Conservation (phyloP, 2,797 vertebrate genomes). For the Xyrichtys novacula region DNA sequence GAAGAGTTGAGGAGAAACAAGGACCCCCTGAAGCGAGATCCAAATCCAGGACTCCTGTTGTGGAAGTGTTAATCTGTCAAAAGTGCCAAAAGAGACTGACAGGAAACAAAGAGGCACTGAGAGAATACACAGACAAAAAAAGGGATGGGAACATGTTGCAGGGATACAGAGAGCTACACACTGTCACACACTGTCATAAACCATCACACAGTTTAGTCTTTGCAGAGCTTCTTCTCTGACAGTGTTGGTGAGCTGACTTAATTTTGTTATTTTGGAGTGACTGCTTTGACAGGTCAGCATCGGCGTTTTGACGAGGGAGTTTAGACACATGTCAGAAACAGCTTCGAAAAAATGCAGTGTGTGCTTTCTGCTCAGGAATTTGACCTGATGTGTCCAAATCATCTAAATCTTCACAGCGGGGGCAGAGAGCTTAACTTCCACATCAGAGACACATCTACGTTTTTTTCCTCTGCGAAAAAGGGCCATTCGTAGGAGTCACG, state of each 20-base stretch:
- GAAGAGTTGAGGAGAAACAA: slow-evolving; percentile 35
- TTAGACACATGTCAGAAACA: slow-evolving; percentile 17
- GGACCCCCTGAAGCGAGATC: slow-evolving; percentile 42
- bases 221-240: slow-evolving; percentile 8
- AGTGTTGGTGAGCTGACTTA: slow-evolving; percentile 7
- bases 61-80: slow-evolving; percentile 46
- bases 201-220: slow-evolving; percentile 7
- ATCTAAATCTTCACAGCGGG: slow-evolving; percentile 12
- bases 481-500: slow-evolving; percentile 24
- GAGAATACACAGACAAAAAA: slow-evolving; percentile 10
- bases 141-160: slow-evolving; percentile 16
- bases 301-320: slow-evolving; percentile 19
- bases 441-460: slow-evolving; percentile 1
- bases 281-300: slow-evolving; percentile 20
- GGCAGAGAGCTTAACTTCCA: slow-evolving; percentile 23
- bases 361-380: slow-evolving; percentile 37
- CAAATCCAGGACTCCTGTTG: slow-evolving; percentile 51
- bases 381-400: slow-evolving; percentile 40
- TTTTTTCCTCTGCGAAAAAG: slow-evolving; percentile 25
- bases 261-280: slow-evolving; percentile 4
- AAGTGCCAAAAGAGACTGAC: slow-evolving; percentile 38
- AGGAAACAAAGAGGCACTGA: slow-evolving; percentile 11
- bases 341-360: slow-evolving; percentile 26
- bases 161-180: not conserved
- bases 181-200: not conserved